Base-by-base conservation (phyloP, 92 coral and sea anemone species). In the Porites evermanni region DNA sequence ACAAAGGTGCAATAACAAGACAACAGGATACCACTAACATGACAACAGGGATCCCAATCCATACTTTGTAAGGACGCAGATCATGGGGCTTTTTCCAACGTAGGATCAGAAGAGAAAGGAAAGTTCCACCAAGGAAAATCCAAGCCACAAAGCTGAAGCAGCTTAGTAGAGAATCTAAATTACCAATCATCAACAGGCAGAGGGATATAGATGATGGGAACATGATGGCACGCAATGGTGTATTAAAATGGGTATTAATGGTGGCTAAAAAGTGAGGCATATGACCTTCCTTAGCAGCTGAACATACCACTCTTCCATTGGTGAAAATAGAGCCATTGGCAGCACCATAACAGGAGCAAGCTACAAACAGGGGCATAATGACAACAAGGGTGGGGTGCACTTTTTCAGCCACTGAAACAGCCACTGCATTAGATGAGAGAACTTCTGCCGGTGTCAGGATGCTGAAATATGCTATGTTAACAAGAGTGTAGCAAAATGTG, bases 331-430 rank as follows among this genome's bases (percentile, higher is more conserved):
- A 90, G 17, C 95, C 95, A 79, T 94, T 94, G 1, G 98, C 98
- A 19, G 98, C 98, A 20, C 98, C 98, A 88, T 90, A 92, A 76
- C 98, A 94, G 38, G 98, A 94, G 72, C 98, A 92, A 64, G 98
- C 95, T 38, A 94, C 95, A 70, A 94, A 86, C 53, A 94, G 80
- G 0, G 98, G 98, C 94, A 94, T 94, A 11, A 94, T 26, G 18
- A 88, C 66, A 38, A 88, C 87, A 60, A 94, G 84, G 18, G 75
- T 54, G 19, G 96, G 95, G 67, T 88, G 90, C 53, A 94, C 85
- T 77, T 90, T 91, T 72, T 90, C 98, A 19, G 92, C 98, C 52
- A 94, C 81, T 16, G 95, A 79, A 16, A 95, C 93, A 53, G 94
- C 98, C 19, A 95, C 96, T 5, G 98, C 93, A 84, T 73, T 78